Conservation (phyloP, 2,113 vertebrate genomes). For the Larimichthys polyactis region DNA sequence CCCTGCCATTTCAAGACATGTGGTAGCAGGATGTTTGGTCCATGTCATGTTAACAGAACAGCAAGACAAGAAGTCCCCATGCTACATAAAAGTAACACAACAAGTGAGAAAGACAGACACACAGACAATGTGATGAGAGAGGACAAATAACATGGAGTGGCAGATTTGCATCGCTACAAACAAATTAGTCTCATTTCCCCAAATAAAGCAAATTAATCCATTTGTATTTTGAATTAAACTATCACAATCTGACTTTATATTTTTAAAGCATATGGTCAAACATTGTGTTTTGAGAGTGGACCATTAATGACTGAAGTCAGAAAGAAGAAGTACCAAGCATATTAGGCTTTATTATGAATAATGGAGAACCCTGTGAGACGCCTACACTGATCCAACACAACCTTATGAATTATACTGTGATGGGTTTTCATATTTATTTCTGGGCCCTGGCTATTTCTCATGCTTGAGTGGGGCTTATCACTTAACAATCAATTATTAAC, state of each 20-base stretch:
- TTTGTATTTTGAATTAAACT: background rate
- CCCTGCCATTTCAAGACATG: constrained; percentile 41
- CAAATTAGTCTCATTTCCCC: background rate
- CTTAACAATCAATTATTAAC: constrained; percentile 88
- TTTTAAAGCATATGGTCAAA: background rate
- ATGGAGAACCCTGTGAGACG: constrained; percentile 76
- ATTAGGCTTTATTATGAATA: constrained; percentile 79
- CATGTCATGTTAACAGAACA: constrained; percentile 42
- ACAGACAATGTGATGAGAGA: background rate
- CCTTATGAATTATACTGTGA: constrained; percentile 84
- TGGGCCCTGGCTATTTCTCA: constrained; percentile 77
- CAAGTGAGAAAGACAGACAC: constrained; percentile 9
- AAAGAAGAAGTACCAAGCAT: constrained; percentile 58
- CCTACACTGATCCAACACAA: constrained; percentile 84
- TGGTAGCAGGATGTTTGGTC: constrained; percentile 42
- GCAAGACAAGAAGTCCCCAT: constrained; percentile 17
- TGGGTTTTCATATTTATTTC: constrained; percentile 84
- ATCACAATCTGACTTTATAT: background rate
- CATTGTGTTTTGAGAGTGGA: constrained; percentile 23
- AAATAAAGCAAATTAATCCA: background rate
- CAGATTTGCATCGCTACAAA: background rate
- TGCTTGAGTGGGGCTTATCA: constrained; percentile 84
- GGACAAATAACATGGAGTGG: background rate
- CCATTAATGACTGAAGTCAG: constrained; percentile 62
- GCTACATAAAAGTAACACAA: constrained; percentile 6